A percentile compares a stretch with the other conserved stretches of the same genome.
These are phyloP conservation scores for Periophthalmus magnuspinnatus DNA, from an alignment of 2,797 vertebrate genomes.

Conservation along the genomic window DNA sequence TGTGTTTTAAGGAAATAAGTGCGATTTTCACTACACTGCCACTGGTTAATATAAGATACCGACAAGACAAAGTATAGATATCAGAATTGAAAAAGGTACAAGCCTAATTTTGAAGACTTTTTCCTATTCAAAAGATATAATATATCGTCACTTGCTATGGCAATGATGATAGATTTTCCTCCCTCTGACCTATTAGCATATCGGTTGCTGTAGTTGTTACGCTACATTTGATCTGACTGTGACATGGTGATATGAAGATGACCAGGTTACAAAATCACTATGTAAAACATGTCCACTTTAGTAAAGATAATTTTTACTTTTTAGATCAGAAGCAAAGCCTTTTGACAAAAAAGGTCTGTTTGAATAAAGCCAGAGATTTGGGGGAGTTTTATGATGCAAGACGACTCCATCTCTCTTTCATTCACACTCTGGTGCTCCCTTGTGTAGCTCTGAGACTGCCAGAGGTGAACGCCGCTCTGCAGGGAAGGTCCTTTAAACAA, in stretches of 20 bases:
- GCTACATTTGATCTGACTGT: background rate
- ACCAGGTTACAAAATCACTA: background rate
- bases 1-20: too few species aligned
- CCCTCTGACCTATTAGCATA: too few species aligned
- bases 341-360: constrained; percentile 11
- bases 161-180: too few species aligned
- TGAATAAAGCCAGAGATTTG: constrained; percentile 19
- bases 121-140: too few species aligned
- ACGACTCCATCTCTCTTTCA: constrained; percentile 24
- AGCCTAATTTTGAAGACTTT: too few species aligned
- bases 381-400: constrained; percentile 33
- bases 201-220: too few species aligned
- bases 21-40: too few species aligned
- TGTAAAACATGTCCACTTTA: background rate
- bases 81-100: too few species aligned
- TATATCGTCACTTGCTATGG: too few species aligned
- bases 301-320: background rate
- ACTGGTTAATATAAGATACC: too few species aligned
- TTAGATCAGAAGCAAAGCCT: background rate
- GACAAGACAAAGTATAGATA: too few species aligned
- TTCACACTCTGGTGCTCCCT: constrained; percentile 16
- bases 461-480: constrained; percentile 28
- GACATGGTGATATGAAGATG: background rate
- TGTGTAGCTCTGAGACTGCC: constrained; percentile 24
- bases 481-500: constrained; percentile 31